phyloP scores from a whole-genome alignment of 2,113 vertebrate genomes.

The Machaerirhynchus nigripectus region DNA sequence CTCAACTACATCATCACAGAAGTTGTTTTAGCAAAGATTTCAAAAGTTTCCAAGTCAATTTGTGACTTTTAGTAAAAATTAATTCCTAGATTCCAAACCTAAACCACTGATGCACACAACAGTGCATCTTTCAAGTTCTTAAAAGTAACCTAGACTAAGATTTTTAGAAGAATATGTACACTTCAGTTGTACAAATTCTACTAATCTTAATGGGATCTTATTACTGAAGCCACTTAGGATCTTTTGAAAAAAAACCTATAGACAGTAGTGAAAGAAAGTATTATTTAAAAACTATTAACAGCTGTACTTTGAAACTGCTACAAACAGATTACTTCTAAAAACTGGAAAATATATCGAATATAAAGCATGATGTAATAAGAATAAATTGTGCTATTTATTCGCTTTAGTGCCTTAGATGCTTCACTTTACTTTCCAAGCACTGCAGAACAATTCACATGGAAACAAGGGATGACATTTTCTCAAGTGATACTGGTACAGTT shows the following conservation, averaged over 20 bases:
- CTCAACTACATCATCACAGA: not conserved
- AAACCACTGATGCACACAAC: not conserved
- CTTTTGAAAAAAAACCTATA: not conserved
- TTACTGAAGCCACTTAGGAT: not conserved
- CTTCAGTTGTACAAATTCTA: not conserved
- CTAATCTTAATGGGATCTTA: not conserved
- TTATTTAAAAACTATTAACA: not conserved
- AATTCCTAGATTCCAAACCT: not conserved
- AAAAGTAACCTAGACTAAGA: not conserved
- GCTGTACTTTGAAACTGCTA: not conserved
- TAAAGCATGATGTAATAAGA: not conserved
- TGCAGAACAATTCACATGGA: not conserved
- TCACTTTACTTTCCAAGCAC: not conserved
- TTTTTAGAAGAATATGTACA: not conserved
- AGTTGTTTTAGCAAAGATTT: not conserved
- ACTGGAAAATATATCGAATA: not conserved
- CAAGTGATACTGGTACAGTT: not conserved
- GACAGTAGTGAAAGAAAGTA: not conserved
- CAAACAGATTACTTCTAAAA: not conserved
- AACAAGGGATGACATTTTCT: not conserved
- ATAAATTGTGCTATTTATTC: not conserved
- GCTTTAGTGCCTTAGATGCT: not conserved
- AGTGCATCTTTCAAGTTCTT: not conserved
- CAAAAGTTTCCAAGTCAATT: not conserved
- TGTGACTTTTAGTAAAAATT: not conserved